These are phyloP conservation scores for Andrena dorsata DNA, from an alignment of 2,888 invertebrate species.

Conservation along the genomic window DNA sequence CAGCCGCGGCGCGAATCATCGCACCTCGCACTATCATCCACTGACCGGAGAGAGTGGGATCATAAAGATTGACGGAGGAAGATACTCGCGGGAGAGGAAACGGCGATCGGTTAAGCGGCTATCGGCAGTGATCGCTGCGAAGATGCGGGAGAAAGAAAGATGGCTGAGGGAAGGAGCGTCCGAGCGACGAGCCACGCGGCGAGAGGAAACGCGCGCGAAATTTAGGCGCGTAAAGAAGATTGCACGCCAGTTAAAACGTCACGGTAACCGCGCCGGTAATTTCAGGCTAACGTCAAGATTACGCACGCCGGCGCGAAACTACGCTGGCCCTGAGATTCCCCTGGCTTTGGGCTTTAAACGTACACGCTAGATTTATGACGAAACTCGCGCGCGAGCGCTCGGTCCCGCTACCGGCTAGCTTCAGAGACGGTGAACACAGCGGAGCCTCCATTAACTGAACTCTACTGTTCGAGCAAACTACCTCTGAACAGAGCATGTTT, in stretches of 20 bases:
- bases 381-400: conserved; percentile 15
- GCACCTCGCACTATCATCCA: neutral
- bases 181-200: neutral
- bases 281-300: conserved; percentile 52
- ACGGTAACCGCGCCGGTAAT: conserved; percentile 49
- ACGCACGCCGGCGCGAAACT: conserved; percentile 47
- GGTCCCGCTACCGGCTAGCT: neutral
- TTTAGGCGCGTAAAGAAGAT: conserved; percentile 43
- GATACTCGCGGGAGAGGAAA: no score
- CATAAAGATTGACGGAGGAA: no score
- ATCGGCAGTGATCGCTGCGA: no score
- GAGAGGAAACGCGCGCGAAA: conserved; percentile 22
- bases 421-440: conserved; percentile 31
- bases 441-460: conserved; percentile 51
- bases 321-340: conserved; percentile 22
- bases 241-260: conserved; percentile 42
- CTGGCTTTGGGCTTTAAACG: conserved; percentile 28
- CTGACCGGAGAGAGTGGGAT: no score
- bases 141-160: no score
- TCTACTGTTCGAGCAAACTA: no score
- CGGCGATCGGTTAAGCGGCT: no score
- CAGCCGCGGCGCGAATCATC: neutral
- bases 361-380: conserved; percentile 36
- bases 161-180: neutral
- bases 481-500: no score